Percentiles rank a stretch among this genome's conserved stretches.
Evolutionary conservation across 2,113 vertebrate genomes (phyloP).

Genomic region (Menura novaehollandiae): DNA sequence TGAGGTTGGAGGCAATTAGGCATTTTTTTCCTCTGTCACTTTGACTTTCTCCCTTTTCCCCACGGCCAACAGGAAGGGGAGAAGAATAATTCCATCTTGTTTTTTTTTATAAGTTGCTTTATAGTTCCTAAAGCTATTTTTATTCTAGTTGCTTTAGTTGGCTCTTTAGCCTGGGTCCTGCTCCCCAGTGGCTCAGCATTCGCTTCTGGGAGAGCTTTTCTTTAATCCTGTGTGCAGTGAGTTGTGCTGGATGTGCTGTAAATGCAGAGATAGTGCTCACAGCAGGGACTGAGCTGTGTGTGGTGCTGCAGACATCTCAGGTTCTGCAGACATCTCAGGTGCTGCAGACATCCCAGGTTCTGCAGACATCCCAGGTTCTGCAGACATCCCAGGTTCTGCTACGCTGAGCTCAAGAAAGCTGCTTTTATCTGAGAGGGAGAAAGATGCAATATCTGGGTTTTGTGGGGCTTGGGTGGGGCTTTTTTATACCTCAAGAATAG

Average conservation of each 20-base stretch:
- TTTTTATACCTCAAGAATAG: background rate
- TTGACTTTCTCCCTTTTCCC: background rate
- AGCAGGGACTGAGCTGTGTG: background rate
- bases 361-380: background rate
- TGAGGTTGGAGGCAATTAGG: background rate
- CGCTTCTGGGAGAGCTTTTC: background rate
- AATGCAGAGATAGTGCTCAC: background rate
- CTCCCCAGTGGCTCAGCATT: background rate
- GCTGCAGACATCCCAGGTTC: background rate
- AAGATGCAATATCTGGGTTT: background rate
- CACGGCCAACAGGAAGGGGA: background rate
- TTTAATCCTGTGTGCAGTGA: background rate
- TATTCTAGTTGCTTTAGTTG: background rate
- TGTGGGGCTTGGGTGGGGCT: background rate
- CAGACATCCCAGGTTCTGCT: background rate
- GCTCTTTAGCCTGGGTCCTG: background rate
- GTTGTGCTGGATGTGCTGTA: background rate
- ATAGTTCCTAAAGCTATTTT: background rate
- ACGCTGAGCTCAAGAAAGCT: background rate
- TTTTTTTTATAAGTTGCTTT: background rate
- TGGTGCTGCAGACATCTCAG: background rate
- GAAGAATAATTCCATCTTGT: background rate
- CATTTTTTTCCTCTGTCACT: background rate
- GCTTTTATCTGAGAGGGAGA: background rate
- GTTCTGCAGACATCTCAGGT: background rate